phyloP scores from a whole-genome alignment of 1,140 invertebrate species.

The Campoletis sonorensis region DNA sequence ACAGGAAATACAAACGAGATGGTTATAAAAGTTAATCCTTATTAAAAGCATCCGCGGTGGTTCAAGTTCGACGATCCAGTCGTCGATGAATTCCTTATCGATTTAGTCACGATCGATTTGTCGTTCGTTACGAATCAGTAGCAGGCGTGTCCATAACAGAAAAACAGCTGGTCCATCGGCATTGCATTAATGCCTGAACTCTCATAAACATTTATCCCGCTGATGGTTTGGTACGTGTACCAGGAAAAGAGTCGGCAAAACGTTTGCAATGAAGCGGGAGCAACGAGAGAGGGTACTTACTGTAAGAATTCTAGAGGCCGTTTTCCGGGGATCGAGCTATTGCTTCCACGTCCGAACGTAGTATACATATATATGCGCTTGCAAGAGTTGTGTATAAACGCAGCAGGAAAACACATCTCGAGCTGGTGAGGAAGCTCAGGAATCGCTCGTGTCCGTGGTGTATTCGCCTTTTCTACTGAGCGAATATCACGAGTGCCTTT shows the following conservation, averaged over 20 bases:
- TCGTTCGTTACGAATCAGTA: constrained; percentile 27
- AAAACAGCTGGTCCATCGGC: constrained; percentile 1
- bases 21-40: neutral
- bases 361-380: constrained; percentile 2
- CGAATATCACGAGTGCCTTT: constrained; percentile 49
- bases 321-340: constrained; percentile 38
- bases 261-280: constrained; percentile 36
- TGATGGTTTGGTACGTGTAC: constrained; percentile 44
- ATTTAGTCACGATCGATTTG: constrained; percentile 32
- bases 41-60: neutral
- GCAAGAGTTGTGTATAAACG: constrained; percentile 1
- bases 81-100: constrained; percentile 7
- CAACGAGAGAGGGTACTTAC: constrained; percentile 35
- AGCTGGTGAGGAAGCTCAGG: constrained; percentile 7
- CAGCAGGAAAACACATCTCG: constrained; percentile 37
- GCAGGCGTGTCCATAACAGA: constrained; percentile 4
- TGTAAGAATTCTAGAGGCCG: constrained; percentile 43
- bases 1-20: neutral
- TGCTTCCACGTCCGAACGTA: constrained; percentile 12
- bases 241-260: constrained; percentile 43
- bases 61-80: neutral
- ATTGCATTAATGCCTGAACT: constrained; percentile 1
- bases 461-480: constrained; percentile 29
- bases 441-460: constrained; percentile 24
- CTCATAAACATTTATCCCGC: constrained; percentile 38